These are phyloP conservation scores for Papilio protenor DNA, from an alignment of 2,888 invertebrate species.

Conservation along the genomic window DNA sequence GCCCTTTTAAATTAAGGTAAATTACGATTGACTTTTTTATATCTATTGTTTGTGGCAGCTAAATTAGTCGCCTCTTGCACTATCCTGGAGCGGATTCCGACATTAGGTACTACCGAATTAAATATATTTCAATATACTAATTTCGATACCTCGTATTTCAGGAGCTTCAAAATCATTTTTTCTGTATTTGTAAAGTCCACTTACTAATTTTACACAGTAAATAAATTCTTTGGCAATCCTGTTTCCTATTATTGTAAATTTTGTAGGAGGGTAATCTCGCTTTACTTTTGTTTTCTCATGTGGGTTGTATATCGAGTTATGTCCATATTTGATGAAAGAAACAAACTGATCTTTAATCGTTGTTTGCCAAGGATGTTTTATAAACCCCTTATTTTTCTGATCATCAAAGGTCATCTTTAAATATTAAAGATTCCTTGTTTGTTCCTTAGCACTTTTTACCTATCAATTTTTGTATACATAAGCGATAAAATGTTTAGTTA, in stretches of 20 bases:
- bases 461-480: neutral
- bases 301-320: conserved; percentile 71
- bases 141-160: conserved; percentile 64
- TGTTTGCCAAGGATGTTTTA: conserved; percentile 69
- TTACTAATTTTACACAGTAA: conserved; percentile 64
- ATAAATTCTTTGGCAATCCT: conserved; percentile 70
- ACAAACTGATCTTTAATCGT: conserved; percentile 60
- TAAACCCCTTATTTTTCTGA: conserved; percentile 47
- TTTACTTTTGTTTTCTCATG: conserved; percentile 55
- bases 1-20: neutral
- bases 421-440: neutral
- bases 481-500: neutral
- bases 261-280: conserved; percentile 51
- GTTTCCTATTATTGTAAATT: conserved; percentile 71
- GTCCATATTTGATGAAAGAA: conserved; percentile 62
- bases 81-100: neutral
- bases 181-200: conserved; percentile 70
- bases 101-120: neutral
- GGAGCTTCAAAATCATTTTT: conserved; percentile 65
- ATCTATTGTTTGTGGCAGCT: neutral
- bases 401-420: conserved; percentile 23
- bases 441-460: neutral
- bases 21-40: neutral
- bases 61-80: no score
- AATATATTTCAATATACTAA: conserved; percentile 9